A percentile compares a stretch with the other conserved stretches of the same genome.
Conservation (phyloP, 2,888 invertebrate genomes). For the Cistogaster globosa region DNA sequence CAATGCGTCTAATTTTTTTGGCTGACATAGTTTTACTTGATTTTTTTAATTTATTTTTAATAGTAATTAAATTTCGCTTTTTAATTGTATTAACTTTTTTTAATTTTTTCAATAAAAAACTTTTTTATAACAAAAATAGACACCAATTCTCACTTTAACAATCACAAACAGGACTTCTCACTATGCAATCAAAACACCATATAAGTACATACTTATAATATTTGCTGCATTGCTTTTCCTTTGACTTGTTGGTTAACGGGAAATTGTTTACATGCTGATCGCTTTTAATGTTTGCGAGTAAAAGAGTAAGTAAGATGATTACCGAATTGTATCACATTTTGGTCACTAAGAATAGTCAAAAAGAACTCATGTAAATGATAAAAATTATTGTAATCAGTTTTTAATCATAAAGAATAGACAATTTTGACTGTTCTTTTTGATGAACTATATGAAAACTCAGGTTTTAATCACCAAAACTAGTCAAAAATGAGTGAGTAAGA, state of each 20-base stretch:
- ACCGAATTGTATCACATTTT: slow-evolving; percentile 7
- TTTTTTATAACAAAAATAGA: not conserved
- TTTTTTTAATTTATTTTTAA: slow-evolving; percentile 4
- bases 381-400: no score
- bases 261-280: no score
- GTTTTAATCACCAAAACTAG: no score
- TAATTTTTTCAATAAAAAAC: not conserved
- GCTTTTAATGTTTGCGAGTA: no score
- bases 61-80: not conserved
- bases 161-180: not conserved
- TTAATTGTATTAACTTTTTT: not conserved
- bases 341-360: not conserved
- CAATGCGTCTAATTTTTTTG: not conserved
- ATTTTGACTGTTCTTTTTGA: no score
- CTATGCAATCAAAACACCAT: not conserved
- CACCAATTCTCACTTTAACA: no score
- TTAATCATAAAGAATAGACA: no score
- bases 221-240: not conserved
- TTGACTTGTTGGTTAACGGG: no score
- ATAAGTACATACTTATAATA: not conserved
- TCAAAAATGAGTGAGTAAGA: no score
- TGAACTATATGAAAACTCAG: no score
- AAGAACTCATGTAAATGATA: not conserved
- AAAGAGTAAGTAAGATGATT: not conserved
- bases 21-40: not conserved